Percentiles rank a stretch among this genome's conserved stretches.
Conservation (phyloP, 2,797 vertebrate species). For the Geotrypetes seraphini region DNA sequence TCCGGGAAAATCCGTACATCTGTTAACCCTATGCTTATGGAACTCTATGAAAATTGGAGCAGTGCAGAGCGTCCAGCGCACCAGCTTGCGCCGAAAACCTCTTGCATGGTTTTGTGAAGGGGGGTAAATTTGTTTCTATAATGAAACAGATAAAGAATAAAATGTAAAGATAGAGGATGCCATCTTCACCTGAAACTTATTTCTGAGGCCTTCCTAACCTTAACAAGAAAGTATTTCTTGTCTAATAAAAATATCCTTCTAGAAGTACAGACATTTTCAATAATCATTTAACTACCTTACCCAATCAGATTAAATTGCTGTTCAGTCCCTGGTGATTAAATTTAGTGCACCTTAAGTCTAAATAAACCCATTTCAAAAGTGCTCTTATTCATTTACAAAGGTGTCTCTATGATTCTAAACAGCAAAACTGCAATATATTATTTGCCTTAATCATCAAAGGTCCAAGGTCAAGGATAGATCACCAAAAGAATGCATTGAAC, state of each 20-base stretch:
- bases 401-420: constrained; percentile 49
- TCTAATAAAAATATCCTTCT: constrained; percentile 75
- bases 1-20: too few species aligned
- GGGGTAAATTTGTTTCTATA: too few species aligned
- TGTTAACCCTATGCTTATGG: too few species aligned
- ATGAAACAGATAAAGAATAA: too few species aligned
- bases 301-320: constrained; percentile 67
- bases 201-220: constrained; percentile 52
- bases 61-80: too few species aligned
- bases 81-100: too few species aligned
- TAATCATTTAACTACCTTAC: constrained; percentile 79
- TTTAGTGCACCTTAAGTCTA: constrained; percentile 45
- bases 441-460: constrained; percentile 52
- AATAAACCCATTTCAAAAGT: constrained; percentile 68
- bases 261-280: constrained; percentile 66
- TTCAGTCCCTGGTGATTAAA: constrained; percentile 47
- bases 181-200: constrained; percentile 51
- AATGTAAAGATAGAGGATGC: too few species aligned
- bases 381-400: constrained; percentile 56
- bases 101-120: too few species aligned
- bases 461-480: constrained; percentile 65
- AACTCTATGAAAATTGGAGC: too few species aligned
- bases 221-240: constrained; percentile 72
- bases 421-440: constrained; percentile 34
- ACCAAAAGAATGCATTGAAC: constrained; percentile 24